A percentile compares a stretch with the other conserved stretches of the same genome.
Evolutionary conservation across 2,113 vertebrate species (phyloP).

Genomic region (Anguilla rostrata): DNA sequence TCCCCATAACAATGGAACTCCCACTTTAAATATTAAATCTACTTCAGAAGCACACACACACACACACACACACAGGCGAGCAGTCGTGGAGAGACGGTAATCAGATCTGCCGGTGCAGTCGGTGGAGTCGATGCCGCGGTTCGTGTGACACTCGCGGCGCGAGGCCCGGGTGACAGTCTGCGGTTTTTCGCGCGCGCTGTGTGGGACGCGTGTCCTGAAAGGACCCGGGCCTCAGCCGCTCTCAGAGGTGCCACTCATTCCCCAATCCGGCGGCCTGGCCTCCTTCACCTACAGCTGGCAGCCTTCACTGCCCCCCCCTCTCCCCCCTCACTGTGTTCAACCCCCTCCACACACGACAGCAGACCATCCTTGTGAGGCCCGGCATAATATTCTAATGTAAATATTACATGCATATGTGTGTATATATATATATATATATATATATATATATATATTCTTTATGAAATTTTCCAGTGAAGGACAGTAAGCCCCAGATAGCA

Average conservation of each 20-base stretch:
- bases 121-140: not conserved
- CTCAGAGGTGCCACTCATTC: not conserved
- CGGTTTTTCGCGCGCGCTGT: not conserved
- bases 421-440: too few species aligned
- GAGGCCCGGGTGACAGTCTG: not conserved
- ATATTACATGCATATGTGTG: too few species aligned
- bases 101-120: not conserved
- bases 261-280: not conserved
- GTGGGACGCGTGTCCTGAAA: not conserved
- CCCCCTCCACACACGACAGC: not conserved
- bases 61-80: not conserved
- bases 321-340: not conserved
- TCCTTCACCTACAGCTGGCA: not conserved
- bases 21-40: not conserved
- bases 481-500: too few species aligned
- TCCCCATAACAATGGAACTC: not conserved
- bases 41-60: too few species aligned
- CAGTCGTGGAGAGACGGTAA: not conserved
- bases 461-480: too few species aligned
- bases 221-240: not conserved
- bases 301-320: not conserved
- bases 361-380: not conserved
- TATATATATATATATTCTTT: too few species aligned
- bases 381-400: too few species aligned
- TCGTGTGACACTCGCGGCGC: too few species aligned